Evolutionary conservation across 2,797 vertebrate genomes (phyloP).

Genomic region (Periparus ater): DNA sequence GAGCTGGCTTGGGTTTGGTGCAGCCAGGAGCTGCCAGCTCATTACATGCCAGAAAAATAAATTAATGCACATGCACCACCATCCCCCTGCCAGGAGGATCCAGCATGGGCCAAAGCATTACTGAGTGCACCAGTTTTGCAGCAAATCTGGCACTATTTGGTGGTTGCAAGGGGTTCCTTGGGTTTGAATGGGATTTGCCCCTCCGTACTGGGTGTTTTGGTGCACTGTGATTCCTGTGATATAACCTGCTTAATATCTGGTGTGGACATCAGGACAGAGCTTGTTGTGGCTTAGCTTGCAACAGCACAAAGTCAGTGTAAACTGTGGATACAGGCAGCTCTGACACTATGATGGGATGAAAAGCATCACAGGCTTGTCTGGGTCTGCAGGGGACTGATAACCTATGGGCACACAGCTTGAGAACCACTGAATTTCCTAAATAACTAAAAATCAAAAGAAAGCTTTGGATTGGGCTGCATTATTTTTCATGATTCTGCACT

Average conservation of each 20-base stretch:
- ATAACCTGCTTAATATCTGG: neutral
- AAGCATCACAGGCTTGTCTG: neutral
- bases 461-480: neutral
- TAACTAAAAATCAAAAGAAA: neutral
- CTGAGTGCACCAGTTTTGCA: neutral
- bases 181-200: neutral
- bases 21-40: neutral
- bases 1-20: neutral
- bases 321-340: neutral
- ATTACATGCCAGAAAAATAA: neutral
- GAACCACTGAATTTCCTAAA: neutral
- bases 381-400: neutral
- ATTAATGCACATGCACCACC: neutral
- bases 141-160: neutral
- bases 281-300: neutral
- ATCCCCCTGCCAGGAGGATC: neutral
- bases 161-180: neutral
- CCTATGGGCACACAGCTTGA: neutral
- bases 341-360: fast-evolving
- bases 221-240: neutral
- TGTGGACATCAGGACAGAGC: neutral
- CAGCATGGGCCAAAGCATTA: neutral
- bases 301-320: neutral
- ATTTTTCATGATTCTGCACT: neutral
- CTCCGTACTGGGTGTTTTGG: neutral